Evolutionary conservation across 2,888 invertebrate species (phyloP).

Genomic region (Cyclophora punctaria): DNA sequence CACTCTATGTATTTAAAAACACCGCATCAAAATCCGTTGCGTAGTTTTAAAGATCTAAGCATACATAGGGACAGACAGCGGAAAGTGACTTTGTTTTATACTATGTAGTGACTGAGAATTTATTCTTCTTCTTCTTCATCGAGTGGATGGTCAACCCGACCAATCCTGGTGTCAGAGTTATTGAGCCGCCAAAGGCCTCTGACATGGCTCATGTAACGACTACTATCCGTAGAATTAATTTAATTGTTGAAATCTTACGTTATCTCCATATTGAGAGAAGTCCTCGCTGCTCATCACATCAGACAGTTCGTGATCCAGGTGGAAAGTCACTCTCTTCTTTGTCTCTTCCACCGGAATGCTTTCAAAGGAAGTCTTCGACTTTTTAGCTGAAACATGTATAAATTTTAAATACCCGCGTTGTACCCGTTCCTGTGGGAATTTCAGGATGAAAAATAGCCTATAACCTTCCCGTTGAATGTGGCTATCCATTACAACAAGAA

Average conservation of each 20-base stretch:
- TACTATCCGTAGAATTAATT: no score
- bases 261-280: not conserved
- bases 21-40: no score
- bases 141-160: no score
- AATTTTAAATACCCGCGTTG: not conserved
- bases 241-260: not conserved
- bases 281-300: not conserved
- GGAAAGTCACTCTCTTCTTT: constrained; percentile 33
- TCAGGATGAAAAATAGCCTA: not conserved
- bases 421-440: constrained; percentile 29
- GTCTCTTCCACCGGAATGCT: not conserved
- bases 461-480: not conserved
- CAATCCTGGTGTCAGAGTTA: no score
- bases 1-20: not conserved
- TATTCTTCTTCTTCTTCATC: no score
- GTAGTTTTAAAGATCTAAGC: no score
- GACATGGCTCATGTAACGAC: no score
- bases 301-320: constrained; percentile 8
- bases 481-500: not conserved
- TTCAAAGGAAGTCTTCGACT: constrained; percentile 13
- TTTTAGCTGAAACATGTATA: constrained; percentile 8
- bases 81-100: not conserved
- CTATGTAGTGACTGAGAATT: not conserved
- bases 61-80: no score
- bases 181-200: no score